A percentile compares a stretch with the other conserved stretches of the same genome.
phyloP scores from a whole-genome alignment of 2,113 vertebrate species.

The Oryzias javanicus region DNA sequence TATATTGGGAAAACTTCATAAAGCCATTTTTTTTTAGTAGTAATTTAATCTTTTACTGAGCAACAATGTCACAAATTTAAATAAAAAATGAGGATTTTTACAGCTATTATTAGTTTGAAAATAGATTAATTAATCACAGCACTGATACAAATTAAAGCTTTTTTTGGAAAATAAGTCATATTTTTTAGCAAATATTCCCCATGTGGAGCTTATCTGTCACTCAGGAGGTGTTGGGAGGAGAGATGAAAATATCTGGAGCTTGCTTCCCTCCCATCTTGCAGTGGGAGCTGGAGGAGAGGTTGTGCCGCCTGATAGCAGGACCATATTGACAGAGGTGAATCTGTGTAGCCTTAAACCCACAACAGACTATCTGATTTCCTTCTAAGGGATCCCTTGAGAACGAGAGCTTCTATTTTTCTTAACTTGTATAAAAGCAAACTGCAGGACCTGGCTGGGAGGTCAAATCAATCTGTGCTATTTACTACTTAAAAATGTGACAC shows the following conservation, averaged over 20 bases:
- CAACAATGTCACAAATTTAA: no score
- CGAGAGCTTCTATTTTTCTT: constrained; percentile 86
- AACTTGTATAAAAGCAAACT: constrained; percentile 89
- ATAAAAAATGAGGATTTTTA: no score
- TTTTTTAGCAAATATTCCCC: no score
- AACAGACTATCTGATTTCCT: constrained; percentile 86
- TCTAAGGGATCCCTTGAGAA: constrained; percentile 86
- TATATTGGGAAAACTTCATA: no score
- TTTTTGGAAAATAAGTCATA: no score
- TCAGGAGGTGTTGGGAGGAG: constrained; percentile 50
- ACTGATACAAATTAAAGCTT: no score
- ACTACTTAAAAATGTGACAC: constrained; percentile 98
- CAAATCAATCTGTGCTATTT: constrained; percentile 98
- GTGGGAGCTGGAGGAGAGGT: constrained; percentile 55
- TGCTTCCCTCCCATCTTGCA: constrained; percentile 51
- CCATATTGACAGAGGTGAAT: constrained; percentile 84
- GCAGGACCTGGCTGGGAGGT: constrained; percentile 88
- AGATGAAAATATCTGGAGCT: constrained; percentile 67
- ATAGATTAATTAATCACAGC: no score
- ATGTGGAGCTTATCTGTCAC: neutral
- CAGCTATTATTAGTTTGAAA: no score
- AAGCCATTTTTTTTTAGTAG: no score
- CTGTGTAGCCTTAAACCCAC: constrained; percentile 84
- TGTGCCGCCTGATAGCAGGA: constrained; percentile 62
- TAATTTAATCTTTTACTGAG: no score